Conservation (phyloP, 2,113 vertebrate species). For the Charina bottae region DNA sequence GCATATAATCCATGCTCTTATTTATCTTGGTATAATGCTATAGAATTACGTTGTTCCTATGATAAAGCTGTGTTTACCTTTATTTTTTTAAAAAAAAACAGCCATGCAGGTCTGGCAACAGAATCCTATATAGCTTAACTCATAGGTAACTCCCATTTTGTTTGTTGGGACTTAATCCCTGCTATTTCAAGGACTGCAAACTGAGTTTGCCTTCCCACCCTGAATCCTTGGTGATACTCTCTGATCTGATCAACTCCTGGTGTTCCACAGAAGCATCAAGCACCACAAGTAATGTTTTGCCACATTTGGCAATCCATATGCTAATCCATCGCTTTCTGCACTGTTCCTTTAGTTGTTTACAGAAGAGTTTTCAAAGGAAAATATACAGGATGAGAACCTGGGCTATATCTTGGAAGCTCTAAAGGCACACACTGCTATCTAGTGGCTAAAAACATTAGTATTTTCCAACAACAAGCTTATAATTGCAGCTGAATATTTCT, state of each 20-base stretch:
- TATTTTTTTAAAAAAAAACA: not conserved
- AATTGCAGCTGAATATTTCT: not conserved
- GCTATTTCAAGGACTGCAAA: not conserved
- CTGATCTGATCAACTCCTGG: not conserved
- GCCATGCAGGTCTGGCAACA: not conserved
- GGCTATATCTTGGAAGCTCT: not conserved
- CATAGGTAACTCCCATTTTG: not conserved
- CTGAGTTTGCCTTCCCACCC: not conserved
- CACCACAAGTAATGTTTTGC: constrained; percentile 23
- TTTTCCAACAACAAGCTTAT: not conserved
- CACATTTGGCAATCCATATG: constrained; percentile 26
- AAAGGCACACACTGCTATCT: constrained; percentile 72
- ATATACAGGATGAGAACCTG: constrained; percentile 8
- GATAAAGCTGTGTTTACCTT: constrained; percentile 1
- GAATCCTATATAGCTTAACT: not conserved
- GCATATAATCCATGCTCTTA: not conserved
- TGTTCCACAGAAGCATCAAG: not conserved
- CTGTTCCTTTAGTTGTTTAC: constrained; percentile 36
- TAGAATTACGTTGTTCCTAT: constrained; percentile 8
- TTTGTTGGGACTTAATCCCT: not conserved
- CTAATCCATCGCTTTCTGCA: constrained; percentile 25
- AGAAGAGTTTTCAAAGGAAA: constrained; percentile 40
- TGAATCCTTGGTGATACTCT: not conserved
- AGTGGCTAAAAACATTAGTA: constrained; percentile 60
- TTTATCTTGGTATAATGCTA: not conserved